Percentiles rank a stretch among this genome's conserved stretches.
Evolutionary conservation across 2,888 invertebrate species (phyloP).

Genomic region (Hipparchia sbordonii): DNA sequence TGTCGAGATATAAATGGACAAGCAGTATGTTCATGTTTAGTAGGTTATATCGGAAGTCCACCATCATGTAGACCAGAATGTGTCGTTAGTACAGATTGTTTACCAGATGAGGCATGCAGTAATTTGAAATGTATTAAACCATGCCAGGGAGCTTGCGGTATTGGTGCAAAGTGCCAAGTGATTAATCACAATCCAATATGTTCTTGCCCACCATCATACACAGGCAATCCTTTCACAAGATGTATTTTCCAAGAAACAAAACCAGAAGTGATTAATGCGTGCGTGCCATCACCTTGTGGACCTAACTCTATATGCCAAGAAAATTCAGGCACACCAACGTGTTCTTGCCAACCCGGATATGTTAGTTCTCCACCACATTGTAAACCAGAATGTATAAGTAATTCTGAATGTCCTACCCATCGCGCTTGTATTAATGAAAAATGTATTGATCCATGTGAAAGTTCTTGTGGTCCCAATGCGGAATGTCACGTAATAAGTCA

Average conservation of each 20-base stretch:
- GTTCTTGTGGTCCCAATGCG: conserved; percentile 87
- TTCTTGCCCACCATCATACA: conserved; percentile 85
- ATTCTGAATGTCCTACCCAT: conserved; percentile 87
- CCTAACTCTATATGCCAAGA: conserved; percentile 88
- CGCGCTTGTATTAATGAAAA: conserved; percentile 89
- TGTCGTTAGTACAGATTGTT: conserved; percentile 88
- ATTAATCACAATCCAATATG: conserved; percentile 92
- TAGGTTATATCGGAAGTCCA: conserved; percentile 88
- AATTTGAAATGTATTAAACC: conserved; percentile 92
- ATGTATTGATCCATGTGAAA: conserved; percentile 89
- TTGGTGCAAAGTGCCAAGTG: conserved; percentile 88
- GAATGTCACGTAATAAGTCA: conserved; percentile 90
- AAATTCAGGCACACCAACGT: conserved; percentile 86
- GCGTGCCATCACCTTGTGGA: conserved; percentile 91
- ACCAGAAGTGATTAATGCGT: conserved; percentile 84
- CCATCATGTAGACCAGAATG: conserved; percentile 92
- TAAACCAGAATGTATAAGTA: conserved; percentile 90
- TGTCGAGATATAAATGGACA: conserved; percentile 88
- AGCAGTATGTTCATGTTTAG: conserved; percentile 87
- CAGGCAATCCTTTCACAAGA: conserved; percentile 90
- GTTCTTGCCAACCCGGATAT: conserved; percentile 87
- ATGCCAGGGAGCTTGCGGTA: conserved; percentile 92
- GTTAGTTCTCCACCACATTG: conserved; percentile 89
- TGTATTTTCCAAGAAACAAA: conserved; percentile 81
- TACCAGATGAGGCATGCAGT: conserved; percentile 87